A percentile compares a stretch with the other conserved stretches of the same genome.
These are phyloP conservation scores for Agriopis leucophaearia DNA, from an alignment of 2,888 invertebrate genomes.

Conservation along the genomic window DNA sequence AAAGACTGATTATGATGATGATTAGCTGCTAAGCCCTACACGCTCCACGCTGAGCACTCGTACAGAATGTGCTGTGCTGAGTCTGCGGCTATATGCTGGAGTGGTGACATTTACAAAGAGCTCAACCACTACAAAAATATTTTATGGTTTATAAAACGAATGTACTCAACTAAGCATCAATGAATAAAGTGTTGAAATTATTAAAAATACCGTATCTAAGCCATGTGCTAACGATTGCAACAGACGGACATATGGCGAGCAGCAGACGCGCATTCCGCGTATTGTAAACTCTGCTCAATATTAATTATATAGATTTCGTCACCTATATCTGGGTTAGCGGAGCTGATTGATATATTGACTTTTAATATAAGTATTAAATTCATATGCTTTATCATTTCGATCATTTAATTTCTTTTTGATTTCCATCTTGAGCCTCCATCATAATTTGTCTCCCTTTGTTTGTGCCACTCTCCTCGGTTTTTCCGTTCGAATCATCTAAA, in stretches of 20 bases:
- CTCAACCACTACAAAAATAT: too few relatives aligned
- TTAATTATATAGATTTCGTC: conserved; percentile 43
- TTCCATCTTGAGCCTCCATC: too few relatives aligned
- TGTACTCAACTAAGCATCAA: conserved; percentile 17
- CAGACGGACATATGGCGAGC: conserved; percentile 43
- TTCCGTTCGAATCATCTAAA: too few relatives aligned
- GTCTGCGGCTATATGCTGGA: too few relatives aligned
- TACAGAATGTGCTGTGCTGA: too few relatives aligned
- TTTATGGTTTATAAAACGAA: conserved; percentile 2
- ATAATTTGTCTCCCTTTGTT: too few relatives aligned
- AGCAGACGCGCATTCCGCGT: conserved; percentile 43
- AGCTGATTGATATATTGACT: conserved; percentile 19
- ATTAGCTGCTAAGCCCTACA: too few relatives aligned
- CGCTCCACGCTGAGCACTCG: too few relatives aligned
- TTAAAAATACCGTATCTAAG: conserved; percentile 37
- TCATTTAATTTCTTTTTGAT: background rate
- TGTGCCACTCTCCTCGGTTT: too few relatives aligned
- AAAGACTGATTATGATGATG: too few relatives aligned
- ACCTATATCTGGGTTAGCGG: conserved; percentile 39
- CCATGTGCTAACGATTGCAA: conserved; percentile 44
- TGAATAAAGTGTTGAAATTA: conserved; percentile 29
- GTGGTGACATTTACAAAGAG: too few relatives aligned
- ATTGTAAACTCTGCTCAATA: conserved; percentile 42
- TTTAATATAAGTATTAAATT: conserved; percentile 7
- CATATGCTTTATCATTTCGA: background rate